Evolutionary conservation across 2,113 vertebrate genomes (phyloP).

Genomic region (Phalacrocorax pelagicus): DNA sequence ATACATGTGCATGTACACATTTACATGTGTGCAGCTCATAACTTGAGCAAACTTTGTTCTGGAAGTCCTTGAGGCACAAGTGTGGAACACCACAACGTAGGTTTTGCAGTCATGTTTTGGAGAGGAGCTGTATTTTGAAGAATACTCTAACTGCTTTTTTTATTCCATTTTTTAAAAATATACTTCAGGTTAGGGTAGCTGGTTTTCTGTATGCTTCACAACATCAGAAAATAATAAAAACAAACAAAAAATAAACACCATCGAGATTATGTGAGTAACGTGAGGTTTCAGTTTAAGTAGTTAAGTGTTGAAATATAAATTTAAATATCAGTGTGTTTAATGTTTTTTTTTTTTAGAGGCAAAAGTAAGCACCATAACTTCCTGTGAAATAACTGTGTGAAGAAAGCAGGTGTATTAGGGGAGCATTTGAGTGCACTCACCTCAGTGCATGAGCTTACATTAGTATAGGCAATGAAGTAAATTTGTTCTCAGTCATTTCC

Average conservation of each 20-base stretch:
- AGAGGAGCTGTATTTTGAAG: background rate
- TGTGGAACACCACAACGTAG: background rate
- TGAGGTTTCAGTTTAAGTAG: background rate
- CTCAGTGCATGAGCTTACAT: background rate
- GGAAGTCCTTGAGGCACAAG: background rate
- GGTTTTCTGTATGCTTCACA: background rate
- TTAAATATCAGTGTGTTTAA: background rate
- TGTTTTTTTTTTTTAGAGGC: background rate
- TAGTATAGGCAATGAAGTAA: background rate
- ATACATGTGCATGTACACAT: background rate
- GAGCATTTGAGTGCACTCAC: background rate
- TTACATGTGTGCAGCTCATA: background rate
- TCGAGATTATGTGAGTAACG: background rate
- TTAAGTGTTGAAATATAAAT: background rate
- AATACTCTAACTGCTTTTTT: background rate
- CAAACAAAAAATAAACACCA: accelerated
- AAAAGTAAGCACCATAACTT: background rate
- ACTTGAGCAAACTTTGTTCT: background rate
- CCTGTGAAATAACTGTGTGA: background rate
- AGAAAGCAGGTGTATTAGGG: background rate
- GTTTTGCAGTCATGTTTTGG: background rate
- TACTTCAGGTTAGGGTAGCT: background rate
- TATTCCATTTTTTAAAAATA: background rate
- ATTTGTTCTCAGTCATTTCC: background rate
- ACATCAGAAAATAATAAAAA: background rate